Evolutionary conservation across 2,888 invertebrate species (phyloP).

Genomic region (Lacanobia wlatinum): DNA sequence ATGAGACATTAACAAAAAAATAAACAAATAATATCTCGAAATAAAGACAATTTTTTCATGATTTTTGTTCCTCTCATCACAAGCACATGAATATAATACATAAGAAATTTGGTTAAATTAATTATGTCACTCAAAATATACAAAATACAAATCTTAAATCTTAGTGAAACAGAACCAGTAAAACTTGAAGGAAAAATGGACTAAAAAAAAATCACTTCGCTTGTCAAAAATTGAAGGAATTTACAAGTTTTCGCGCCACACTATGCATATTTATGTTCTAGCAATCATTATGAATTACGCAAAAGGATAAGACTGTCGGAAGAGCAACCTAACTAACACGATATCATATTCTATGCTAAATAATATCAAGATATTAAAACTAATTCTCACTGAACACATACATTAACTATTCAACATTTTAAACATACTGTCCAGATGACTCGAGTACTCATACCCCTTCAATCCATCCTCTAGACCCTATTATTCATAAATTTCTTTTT

Average conservation of each 20-base stretch:
- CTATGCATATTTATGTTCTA: constrained; percentile 46
- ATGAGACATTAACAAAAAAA: constrained; percentile 64
- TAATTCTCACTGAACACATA: constrained; percentile 87
- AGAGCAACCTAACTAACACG: constrained; percentile 76
- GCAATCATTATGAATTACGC: constrained; percentile 62
- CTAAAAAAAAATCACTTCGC: constrained; percentile 8
- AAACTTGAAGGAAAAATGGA: neutral
- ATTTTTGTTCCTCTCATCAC: constrained; percentile 31
- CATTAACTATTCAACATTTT: constrained; percentile 69
- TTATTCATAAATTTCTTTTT: constrained; percentile 58
- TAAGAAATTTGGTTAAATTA: constrained; percentile 14
- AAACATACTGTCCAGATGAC: constrained; percentile 48
- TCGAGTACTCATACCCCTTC: constrained; percentile 35
- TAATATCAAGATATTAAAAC: constrained; percentile 81
- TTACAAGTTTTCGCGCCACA: constrained; percentile 24
- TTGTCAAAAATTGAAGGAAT: constrained; percentile 22
- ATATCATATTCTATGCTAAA: constrained; percentile 74
- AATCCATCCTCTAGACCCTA: constrained; percentile 48
- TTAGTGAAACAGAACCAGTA: constrained; percentile 21
- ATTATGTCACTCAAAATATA: constrained; percentile 45
- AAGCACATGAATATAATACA: constrained; percentile 16
- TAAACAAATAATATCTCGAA: constrained; percentile 42
- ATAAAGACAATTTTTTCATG: constrained; percentile 25
- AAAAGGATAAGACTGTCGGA: constrained; percentile 62
- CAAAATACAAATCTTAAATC: constrained; percentile 36